Base-by-base conservation (phyloP, 2,888 invertebrate species). In the Nezara viridula region DNA sequence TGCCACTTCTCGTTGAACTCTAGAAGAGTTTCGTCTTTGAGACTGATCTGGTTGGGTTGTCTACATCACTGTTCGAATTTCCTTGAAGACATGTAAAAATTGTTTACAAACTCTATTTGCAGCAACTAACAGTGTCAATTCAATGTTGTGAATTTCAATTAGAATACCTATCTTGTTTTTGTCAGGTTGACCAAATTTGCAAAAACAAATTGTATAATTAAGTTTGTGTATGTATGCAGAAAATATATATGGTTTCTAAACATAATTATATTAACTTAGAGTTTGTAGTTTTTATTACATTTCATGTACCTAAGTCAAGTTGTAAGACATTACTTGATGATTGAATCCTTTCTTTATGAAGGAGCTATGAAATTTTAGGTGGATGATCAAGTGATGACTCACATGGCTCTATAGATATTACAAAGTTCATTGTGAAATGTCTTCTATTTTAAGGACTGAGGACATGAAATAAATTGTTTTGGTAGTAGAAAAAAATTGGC, bases 21-120 rank as follows among this genome's bases (percentile, higher is more conserved):
- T 37, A 40, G 4, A 73, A 37, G n/a, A n/a, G 81, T n/a, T n/a
- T 14, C 81, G n/a, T 47, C 44, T 40, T 7, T 40, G 24, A 40
- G n/a, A 81, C 81, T 81, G 81, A 44, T n/a, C 81, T 81, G 44
- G 44, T 44, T 44, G 14, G 40, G 40, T 40, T 24, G 24, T 77
- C 21, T 40, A 77, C 24, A 40, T 40, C 40, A 77, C 77, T 73
- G 24, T 77, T 44, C 37, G n/a, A 44, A 81, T 44, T 73, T 32
- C 88, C 88, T 88, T 88, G 88, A 88, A 88, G 44, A 40, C 27
- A 73, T 88, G 88, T 19, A 66, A 88, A 88, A 88, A 19, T 6
- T 88, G 73, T 88, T 88, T 66, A 32, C 88, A 27, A 37, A 47
- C 44, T 32, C 27, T 88, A 47, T 88, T 88, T 52, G 40, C 86